Evolutionary conservation across 2,113 vertebrate genomes (phyloP).

Genomic region (Centrocercus urophasianus): DNA sequence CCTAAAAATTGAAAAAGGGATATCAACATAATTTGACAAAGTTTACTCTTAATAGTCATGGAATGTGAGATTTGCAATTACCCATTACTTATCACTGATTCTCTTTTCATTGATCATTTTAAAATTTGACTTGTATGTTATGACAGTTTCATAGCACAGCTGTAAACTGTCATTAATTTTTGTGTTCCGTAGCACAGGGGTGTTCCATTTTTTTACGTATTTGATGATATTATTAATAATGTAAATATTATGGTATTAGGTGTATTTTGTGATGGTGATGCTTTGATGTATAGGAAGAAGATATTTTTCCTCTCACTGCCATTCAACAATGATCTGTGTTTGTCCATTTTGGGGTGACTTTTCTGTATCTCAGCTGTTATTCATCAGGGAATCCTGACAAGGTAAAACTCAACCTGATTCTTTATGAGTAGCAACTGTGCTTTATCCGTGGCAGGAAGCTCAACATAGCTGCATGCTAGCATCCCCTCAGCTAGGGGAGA

Average conservation of each 20-base stretch:
- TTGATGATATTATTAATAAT: not conserved
- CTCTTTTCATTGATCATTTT: not conserved
- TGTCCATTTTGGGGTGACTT: not conserved
- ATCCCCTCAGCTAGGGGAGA: not conserved
- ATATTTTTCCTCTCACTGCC: not conserved
- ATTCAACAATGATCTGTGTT: accelerated
- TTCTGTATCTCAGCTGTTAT: not conserved
- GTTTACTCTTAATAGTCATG: not conserved
- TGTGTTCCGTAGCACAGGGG: not conserved
- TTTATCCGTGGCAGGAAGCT: not conserved
- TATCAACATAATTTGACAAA: not conserved
- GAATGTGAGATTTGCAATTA: not conserved
- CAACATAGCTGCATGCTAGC: not conserved
- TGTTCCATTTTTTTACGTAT: not conserved
- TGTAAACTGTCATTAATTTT: not conserved
- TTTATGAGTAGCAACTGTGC: not conserved
- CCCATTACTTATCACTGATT: not conserved
- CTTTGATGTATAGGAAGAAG: not conserved
- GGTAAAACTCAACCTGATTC: not conserved
- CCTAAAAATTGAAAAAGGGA: not conserved
- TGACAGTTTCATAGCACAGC: not conserved
- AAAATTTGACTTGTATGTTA: not conserved
- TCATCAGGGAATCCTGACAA: not conserved
- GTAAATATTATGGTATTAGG: not conserved
- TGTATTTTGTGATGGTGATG: not conserved